phyloP scores from a whole-genome alignment of 2,113 vertebrate genomes.

The Amphiprion ocellaris region DNA sequence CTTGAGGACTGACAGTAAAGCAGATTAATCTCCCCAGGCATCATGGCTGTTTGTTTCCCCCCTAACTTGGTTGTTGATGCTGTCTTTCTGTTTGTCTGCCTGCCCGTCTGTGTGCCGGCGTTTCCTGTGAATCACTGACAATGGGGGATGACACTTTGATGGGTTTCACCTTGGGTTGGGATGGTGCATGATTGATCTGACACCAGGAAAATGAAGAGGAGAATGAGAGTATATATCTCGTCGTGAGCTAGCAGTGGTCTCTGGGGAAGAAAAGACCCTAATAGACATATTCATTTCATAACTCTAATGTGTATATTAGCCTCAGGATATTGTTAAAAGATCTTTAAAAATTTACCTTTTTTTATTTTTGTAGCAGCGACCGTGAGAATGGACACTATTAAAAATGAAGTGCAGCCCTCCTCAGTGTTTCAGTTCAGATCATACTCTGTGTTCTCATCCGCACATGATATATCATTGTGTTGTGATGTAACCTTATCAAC shows the following conservation, averaged over 20 bases:
- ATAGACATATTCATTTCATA: slow-evolving; percentile 76
- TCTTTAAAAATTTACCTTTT: slow-evolving; percentile 56
- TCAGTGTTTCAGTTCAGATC: slow-evolving; percentile 36
- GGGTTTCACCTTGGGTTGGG: slow-evolving; percentile 79
- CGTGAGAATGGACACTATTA: slow-evolving; percentile 32
- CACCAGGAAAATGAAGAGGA: slow-evolving; percentile 71
- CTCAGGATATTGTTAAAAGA: slow-evolving; percentile 62
- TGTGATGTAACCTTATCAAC: slow-evolving; percentile 74
- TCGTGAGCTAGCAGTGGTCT: slow-evolving; percentile 52
- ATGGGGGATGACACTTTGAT: slow-evolving; percentile 68
- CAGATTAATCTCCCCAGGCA: slow-evolving; percentile 68
- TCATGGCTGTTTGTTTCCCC: slow-evolving; percentile 44
- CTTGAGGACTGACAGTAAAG: slow-evolving; percentile 65
- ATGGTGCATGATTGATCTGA: slow-evolving; percentile 79
- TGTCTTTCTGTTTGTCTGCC: slow-evolving; percentile 63
- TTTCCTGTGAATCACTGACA: slow-evolving; percentile 67
- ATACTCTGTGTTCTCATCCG: slow-evolving; percentile 15
- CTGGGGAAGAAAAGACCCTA: slow-evolving; percentile 35
- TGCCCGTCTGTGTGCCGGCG: slow-evolving; percentile 31
- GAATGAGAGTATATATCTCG: slow-evolving; percentile 71
- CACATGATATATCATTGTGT: slow-evolving; percentile 49
- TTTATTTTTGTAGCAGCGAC: slow-evolving; percentile 11
- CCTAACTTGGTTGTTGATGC: slow-evolving; percentile 53
- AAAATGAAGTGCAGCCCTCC: slow-evolving; percentile 26
- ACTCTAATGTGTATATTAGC: slow-evolving; percentile 62